phyloP scores from a whole-genome alignment of 1,140 invertebrate genomes.

The Xylocopa sonorina region DNA sequence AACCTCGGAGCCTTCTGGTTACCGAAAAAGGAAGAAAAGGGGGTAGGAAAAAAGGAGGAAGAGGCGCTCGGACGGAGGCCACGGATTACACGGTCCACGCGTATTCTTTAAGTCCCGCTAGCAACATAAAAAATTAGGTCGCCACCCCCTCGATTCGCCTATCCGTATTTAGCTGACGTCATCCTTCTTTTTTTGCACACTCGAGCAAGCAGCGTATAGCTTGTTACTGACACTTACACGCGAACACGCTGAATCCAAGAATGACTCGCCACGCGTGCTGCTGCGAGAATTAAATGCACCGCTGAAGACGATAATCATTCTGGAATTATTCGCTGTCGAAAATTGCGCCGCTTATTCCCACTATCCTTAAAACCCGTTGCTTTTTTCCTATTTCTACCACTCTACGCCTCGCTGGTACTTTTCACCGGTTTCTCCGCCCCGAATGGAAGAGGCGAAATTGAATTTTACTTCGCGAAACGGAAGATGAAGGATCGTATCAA shows the following conservation, averaged over 20 bases:
- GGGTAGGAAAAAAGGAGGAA: background rate
- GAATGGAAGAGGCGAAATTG: too few species aligned
- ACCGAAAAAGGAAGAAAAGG: background rate
- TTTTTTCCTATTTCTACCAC: too few species aligned
- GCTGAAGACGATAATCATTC: constrained; percentile 6
- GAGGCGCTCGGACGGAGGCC: background rate
- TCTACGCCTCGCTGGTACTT: background rate
- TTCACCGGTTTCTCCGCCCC: background rate
- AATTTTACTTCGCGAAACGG: background rate
- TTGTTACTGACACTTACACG: constrained; percentile 10
- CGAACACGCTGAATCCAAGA: background rate
- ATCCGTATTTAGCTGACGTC: constrained; percentile 21
- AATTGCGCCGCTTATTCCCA: background rate
- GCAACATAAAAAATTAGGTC: constrained; percentile 45
- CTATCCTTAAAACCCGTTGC: background rate
- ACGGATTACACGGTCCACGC: constrained; percentile 1
- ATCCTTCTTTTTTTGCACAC: constrained; percentile 6
- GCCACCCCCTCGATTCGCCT: background rate
- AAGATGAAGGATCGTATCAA: background rate
- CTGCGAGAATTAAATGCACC: constrained; percentile 19
- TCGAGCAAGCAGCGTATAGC: background rate
- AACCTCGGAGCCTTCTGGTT: background rate
- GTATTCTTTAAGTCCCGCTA: constrained; percentile 33
- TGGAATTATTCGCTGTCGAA: background rate
- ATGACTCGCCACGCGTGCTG: background rate